Percentiles rank a stretch among this genome's conserved stretches.
phyloP scores from a whole-genome alignment of 2,113 vertebrate species.

The Mohoua ochrocephala region DNA sequence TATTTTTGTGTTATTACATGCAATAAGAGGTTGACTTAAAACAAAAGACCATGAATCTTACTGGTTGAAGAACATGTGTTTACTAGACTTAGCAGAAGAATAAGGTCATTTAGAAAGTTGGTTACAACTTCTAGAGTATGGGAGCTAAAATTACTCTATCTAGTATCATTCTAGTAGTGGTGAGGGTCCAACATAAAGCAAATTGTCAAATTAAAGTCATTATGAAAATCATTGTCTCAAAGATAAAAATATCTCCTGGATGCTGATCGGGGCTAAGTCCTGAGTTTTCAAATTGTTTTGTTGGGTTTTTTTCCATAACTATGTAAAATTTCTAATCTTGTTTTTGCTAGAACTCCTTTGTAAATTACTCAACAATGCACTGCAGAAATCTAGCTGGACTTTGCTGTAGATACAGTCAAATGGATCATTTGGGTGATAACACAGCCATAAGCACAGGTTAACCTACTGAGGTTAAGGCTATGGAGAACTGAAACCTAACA shows the following conservation, averaged over 20 bases:
- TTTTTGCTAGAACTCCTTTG: background rate
- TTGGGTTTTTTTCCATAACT: background rate
- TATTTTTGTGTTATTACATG: background rate
- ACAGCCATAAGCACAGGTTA: background rate
- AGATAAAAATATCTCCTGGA: background rate
- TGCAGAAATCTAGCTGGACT: background rate
- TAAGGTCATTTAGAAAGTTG: background rate
- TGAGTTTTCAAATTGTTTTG: background rate
- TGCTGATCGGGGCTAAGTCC: background rate
- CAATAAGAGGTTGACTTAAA: background rate
- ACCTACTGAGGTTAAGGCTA: background rate
- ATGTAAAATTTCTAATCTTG: background rate
- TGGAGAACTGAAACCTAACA: background rate
- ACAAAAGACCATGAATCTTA: background rate
- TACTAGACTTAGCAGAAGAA: background rate
- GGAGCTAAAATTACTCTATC: background rate
- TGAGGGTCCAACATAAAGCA: background rate
- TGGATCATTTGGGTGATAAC: background rate
- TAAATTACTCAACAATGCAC: background rate
- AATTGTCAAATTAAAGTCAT: background rate
- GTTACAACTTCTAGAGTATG: background rate
- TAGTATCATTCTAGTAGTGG: background rate
- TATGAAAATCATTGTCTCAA: background rate
- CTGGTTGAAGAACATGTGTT: background rate
- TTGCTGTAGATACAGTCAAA: background rate